Evolutionary conservation across 1,140 invertebrate species (phyloP).

Genomic region (Drosophila seguyi): DNA sequence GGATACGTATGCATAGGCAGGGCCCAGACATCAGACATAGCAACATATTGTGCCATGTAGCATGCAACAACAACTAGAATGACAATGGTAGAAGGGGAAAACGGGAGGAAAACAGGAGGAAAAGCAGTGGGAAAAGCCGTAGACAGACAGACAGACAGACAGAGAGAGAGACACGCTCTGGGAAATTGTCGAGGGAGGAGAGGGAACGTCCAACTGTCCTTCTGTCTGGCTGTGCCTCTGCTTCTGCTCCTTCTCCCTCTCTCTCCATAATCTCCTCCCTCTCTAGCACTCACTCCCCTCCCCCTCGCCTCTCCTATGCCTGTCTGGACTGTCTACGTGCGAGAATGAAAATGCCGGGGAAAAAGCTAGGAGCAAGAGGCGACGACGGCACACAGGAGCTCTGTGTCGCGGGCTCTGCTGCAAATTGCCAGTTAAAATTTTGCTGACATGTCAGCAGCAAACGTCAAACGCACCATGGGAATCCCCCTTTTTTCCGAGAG

Average conservation of each 20-base stretch:
- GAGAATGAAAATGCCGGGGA: constrained; percentile 20
- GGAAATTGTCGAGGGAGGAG: constrained; percentile 37
- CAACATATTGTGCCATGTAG: constrained; percentile 77
- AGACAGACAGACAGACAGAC: constrained; percentile 9
- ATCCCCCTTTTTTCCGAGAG: neutral
- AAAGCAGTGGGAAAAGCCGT: constrained; percentile 10
- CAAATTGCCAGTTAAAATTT: constrained; percentile 81
- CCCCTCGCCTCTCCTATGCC: neutral
- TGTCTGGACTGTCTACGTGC: constrained; percentile 34
- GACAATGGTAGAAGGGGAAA: constrained; percentile 8
- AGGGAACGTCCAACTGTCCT: constrained; percentile 16
- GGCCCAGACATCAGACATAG: constrained; percentile 58
- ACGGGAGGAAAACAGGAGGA: constrained; percentile 15
- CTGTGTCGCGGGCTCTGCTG: constrained; percentile 56
- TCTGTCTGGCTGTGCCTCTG: constrained; percentile 11
- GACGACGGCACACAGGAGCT: constrained; percentile 31
- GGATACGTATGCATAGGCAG: constrained; percentile 27
- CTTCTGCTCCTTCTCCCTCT: neutral
- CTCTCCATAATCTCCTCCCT: neutral
- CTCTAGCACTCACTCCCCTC: too few species aligned
- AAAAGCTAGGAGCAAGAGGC: constrained; percentile 10
- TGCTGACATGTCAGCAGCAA: constrained; percentile 74
- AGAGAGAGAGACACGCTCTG: constrained; percentile 23
- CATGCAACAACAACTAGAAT: constrained; percentile 57
- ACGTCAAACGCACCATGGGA: constrained; percentile 55